Evolutionary conservation across 2,113 vertebrate genomes (phyloP).

Genomic region (Siphamia tubifer): DNA sequence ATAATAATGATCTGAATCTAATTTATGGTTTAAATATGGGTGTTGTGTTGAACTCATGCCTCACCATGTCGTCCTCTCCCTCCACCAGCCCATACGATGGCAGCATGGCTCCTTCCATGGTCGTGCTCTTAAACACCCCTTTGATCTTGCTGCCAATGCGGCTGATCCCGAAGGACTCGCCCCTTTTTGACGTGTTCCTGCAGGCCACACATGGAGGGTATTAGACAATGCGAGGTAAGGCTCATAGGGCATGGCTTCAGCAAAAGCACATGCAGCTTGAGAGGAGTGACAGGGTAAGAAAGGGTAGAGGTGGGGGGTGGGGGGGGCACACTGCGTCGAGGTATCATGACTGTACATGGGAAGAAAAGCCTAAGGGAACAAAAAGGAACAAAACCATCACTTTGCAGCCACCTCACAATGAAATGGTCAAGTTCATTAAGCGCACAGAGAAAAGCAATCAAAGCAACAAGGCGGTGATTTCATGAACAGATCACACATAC

Average conservation of each 20-base stretch:
- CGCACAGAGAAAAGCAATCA: constrained; percentile 14
- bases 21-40: neutral
- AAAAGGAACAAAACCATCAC: constrained; percentile 37
- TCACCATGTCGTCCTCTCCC: constrained; percentile 94
- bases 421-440: constrained; percentile 31
- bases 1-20: no score
- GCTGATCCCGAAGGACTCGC: constrained; percentile 95
- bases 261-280: constrained; percentile 47
- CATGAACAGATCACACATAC: constrained; percentile 1
- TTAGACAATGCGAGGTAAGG: neutral
- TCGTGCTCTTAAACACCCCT: constrained; percentile 96
- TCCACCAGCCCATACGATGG: constrained; percentile 89
- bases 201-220: constrained; percentile 21
- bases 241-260: constrained; percentile 18
- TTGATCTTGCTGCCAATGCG: constrained; percentile 97
- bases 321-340: neutral
- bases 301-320: neutral
- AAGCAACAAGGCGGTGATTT: constrained; percentile 30
- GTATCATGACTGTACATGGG: neutral
- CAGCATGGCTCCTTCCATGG: constrained; percentile 97
- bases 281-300: neutral
- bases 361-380: constrained; percentile 10
- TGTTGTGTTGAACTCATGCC: constrained; percentile 20
- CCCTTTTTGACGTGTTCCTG: constrained; percentile 92
- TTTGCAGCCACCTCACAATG: constrained; percentile 39